Conservation (phyloP, 2,797 vertebrate species). For the Numenius phaeopus region DNA sequence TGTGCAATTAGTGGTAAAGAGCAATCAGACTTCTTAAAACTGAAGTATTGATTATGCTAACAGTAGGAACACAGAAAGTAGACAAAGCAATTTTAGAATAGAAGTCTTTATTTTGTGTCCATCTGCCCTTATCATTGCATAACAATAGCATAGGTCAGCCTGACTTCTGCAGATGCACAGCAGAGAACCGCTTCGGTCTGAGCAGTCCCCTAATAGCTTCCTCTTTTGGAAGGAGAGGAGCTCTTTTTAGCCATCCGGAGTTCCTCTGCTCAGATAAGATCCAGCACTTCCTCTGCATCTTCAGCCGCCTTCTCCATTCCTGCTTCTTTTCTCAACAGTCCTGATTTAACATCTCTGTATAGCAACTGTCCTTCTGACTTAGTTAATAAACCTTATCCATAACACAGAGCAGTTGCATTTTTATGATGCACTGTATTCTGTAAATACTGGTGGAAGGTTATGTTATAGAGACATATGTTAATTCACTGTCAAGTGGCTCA, state of each 20-base stretch:
- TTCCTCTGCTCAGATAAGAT: slow-evolving; percentile 26
- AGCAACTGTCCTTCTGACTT: neutral
- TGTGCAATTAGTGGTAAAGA: neutral
- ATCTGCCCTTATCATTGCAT: neutral
- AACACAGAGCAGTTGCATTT: neutral
- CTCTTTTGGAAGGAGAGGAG: neutral
- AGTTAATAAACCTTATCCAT: neutral
- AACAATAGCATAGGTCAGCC: neutral
- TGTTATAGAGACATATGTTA: neutral
- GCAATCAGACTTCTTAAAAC: neutral
- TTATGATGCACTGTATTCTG: neutral
- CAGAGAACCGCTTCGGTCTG: neutral
- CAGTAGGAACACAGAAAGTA: slow-evolving; percentile 4
- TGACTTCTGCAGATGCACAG: neutral
- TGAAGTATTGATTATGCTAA: slow-evolving; percentile 32
- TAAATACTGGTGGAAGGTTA: neutral
- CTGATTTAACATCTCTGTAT: neutral
- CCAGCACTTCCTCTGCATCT: slow-evolving; percentile 40
- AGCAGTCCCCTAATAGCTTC: slow-evolving; percentile 31
- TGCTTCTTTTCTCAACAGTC: neutral
- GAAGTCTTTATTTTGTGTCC: neutral
- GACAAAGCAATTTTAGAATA: slow-evolving; percentile 24
- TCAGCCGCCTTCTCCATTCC: neutral
- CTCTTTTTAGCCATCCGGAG: slow-evolving; percentile 43
- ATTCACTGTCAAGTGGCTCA: neutral